These are phyloP conservation scores for Myotis brandtii DNA, from an alignment of 2,113 vertebrate genomes.

Conservation along the genomic window DNA sequence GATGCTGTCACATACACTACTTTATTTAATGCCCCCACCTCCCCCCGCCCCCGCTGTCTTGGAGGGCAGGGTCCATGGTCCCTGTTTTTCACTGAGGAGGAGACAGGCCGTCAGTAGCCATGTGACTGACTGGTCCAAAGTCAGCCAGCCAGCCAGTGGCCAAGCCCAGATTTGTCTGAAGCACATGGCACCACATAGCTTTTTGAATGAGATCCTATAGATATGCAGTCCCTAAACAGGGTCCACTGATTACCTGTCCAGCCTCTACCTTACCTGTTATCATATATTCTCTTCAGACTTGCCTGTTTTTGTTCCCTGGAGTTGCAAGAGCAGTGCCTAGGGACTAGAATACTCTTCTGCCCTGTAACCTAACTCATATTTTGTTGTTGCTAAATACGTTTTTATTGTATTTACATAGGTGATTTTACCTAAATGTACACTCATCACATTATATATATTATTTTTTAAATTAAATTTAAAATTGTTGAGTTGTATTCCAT, in stretches of 20 bases:
- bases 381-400: background rate
- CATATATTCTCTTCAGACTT: background rate
- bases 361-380: background rate
- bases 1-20: background rate
- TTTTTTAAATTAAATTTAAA: background rate
- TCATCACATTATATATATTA: background rate
- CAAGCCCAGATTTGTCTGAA: background rate
- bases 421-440: background rate
- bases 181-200: background rate
- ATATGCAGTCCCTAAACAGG: background rate
- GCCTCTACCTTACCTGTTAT: background rate
- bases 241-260: background rate
- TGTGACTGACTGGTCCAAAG: background rate
- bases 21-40: background rate
- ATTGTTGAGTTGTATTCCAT: background rate
- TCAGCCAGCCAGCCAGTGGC: background rate
- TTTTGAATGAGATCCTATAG: background rate
- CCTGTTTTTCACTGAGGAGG: background rate
- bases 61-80: background rate
- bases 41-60: background rate
- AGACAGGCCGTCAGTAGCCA: background rate
- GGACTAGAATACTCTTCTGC: background rate
- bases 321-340: background rate
- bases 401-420: background rate
- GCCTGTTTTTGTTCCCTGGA: background rate